Percentiles rank a stretch among this genome's conserved stretches.
These are phyloP conservation scores for Aegithalos caudatus DNA, from an alignment of 2,113 vertebrate genomes.

Conservation along the genomic window DNA sequence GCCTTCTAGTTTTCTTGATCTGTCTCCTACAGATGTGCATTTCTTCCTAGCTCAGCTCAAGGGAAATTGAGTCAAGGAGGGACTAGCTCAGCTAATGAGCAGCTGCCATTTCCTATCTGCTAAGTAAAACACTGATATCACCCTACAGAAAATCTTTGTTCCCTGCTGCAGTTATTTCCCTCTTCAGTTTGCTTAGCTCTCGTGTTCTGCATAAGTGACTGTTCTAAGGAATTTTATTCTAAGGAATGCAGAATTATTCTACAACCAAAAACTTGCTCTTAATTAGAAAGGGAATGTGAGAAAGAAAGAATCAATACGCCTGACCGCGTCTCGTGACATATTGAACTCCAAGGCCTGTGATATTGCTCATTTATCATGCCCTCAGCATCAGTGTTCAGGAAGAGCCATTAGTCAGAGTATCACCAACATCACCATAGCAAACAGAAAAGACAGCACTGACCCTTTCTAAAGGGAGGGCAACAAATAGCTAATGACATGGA, in stretches of 20 bases:
- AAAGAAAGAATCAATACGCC: not conserved
- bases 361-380: not conserved
- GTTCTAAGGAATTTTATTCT: not conserved
- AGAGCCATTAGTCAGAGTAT: not conserved
- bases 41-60: not conserved
- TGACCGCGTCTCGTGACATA: not conserved
- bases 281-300: not conserved
- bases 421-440: not conserved
- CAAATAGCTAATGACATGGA: not conserved
- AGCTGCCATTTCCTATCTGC: not conserved
- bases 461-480: not conserved
- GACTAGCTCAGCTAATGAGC: not conserved
- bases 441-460: not conserved
- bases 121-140: not conserved
- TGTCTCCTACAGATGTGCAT: not conserved
- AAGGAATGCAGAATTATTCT: not conserved
- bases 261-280: not conserved
- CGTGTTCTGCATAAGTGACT: not conserved
- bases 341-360: not conserved
- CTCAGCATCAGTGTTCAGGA: not conserved
- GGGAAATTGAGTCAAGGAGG: not conserved
- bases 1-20: not conserved
- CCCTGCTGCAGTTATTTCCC: not conserved
- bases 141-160: not conserved
- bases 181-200: not conserved